Percentiles rank a stretch among this genome's conserved stretches.
Conservation (phyloP, 2,888 invertebrate species). For the Pyralis farinalis region DNA sequence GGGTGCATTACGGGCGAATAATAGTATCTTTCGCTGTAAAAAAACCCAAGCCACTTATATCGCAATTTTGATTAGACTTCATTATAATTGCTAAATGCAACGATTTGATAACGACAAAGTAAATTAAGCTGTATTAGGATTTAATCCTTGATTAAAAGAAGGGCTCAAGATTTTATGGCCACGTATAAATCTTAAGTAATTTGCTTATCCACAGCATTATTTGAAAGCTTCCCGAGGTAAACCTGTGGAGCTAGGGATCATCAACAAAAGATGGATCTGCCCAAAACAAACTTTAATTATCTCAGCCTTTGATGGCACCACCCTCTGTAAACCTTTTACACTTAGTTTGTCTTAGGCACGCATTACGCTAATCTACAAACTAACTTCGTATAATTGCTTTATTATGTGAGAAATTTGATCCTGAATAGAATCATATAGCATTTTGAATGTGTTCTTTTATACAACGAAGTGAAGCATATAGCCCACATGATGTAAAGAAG, state of each 20-base stretch:
- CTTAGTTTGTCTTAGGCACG: slow-evolving; percentile 1
- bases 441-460: too few relatives aligned
- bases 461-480: too few relatives aligned
- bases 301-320: slow-evolving; percentile 6
- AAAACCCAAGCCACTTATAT: too few relatives aligned
- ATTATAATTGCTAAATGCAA: too few relatives aligned
- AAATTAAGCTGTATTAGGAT: too few relatives aligned
- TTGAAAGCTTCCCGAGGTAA: not conserved
- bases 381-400: slow-evolving; percentile 8
- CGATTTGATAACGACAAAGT: too few relatives aligned
- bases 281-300: slow-evolving; percentile 10
- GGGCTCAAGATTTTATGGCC: too few relatives aligned
- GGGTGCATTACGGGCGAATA: too few relatives aligned
- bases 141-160: too few relatives aligned
- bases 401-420: not conserved
- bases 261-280: slow-evolving; percentile 5
- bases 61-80: too few relatives aligned
- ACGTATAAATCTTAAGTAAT: not conserved
- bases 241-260: slow-evolving; percentile 1
- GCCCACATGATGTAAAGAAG: too few relatives aligned
- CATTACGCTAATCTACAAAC: slow-evolving; percentile 5
- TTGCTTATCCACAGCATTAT: not conserved
- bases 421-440: not conserved
- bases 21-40: too few relatives aligned
- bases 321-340: slow-evolving; percentile 3